Evolutionary conservation across 2,797 vertebrate genomes (phyloP).

Genomic region (Melopsittacus undulatus): DNA sequence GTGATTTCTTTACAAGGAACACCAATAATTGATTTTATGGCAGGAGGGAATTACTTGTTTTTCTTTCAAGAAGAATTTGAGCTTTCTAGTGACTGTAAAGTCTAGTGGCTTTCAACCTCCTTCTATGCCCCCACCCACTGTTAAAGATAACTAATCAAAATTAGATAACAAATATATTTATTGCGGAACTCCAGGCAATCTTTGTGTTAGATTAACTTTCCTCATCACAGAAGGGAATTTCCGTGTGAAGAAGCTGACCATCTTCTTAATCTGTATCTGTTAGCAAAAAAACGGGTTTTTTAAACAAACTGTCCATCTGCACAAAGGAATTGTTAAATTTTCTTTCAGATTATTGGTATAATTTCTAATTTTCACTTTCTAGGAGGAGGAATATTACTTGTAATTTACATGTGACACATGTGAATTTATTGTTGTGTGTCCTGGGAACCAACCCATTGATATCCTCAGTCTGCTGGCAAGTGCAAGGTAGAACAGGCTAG

Average conservation of each 20-base stretch:
- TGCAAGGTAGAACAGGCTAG: background rate
- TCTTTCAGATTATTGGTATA: background rate
- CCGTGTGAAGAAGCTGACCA: background rate
- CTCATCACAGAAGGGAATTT: background rate
- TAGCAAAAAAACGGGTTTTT: background rate
- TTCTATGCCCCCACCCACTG: background rate
- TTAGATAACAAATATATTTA: background rate
- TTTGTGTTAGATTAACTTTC: background rate
- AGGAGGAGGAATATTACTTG: background rate
- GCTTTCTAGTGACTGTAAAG: background rate
- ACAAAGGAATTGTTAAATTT: background rate
- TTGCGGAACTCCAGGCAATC: background rate
- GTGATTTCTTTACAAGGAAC: background rate
- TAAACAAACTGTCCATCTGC: background rate
- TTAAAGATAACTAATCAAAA: background rate
- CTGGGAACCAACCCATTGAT: background rate
- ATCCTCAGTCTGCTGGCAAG: background rate
- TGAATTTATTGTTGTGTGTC: background rate
- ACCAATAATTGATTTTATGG: background rate
- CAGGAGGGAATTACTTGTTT: fast-evolving
- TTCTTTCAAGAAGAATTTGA: background rate
- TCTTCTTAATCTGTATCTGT: background rate
- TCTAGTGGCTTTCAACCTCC: background rate
- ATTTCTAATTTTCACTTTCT: background rate
- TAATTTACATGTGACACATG: background rate